These are phyloP conservation scores for Fringilla coelebs DNA, from an alignment of 2,797 vertebrate genomes.

Conservation along the genomic window DNA sequence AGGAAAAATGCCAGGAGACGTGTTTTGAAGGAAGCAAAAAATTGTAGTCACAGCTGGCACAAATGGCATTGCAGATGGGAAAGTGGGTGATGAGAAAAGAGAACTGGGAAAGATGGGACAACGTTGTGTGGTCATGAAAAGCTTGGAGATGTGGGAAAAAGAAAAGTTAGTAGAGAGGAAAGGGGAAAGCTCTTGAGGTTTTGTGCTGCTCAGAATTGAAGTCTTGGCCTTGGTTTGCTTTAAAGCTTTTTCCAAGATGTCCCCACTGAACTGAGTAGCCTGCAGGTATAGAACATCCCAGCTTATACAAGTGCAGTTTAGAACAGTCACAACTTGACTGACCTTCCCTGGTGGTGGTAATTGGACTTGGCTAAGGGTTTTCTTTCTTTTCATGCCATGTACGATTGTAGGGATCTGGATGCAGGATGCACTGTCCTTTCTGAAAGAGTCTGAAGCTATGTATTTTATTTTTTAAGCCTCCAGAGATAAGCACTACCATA, in stretches of 20 bases:
- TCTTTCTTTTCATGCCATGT: background rate
- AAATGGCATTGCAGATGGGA: constrained; percentile 27
- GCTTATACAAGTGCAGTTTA: background rate
- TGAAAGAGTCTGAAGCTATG: background rate
- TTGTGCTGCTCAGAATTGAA: background rate
- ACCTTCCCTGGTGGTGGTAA: background rate
- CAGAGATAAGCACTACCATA: background rate
- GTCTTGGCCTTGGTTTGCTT: background rate
- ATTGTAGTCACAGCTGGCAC: constrained; percentile 35
- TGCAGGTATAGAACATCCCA: background rate
- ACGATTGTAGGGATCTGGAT: background rate
- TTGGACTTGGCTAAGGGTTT: background rate
- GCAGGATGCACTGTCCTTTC: background rate
- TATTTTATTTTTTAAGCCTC: background rate
- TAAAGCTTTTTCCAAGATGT: background rate
- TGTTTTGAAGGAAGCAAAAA: constrained; percentile 20
- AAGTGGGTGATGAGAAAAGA: constrained; percentile 25
- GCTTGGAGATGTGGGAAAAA: background rate
- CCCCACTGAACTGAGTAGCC: background rate
- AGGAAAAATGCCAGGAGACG: background rate
- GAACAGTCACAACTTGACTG: background rate
- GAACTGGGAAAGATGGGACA: background rate
- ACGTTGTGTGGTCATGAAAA: background rate
- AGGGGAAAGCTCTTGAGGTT: background rate
- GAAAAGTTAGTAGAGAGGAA: background rate